phyloP scores from a whole-genome alignment of 2,888 invertebrate species.

The Tachina grossa region DNA sequence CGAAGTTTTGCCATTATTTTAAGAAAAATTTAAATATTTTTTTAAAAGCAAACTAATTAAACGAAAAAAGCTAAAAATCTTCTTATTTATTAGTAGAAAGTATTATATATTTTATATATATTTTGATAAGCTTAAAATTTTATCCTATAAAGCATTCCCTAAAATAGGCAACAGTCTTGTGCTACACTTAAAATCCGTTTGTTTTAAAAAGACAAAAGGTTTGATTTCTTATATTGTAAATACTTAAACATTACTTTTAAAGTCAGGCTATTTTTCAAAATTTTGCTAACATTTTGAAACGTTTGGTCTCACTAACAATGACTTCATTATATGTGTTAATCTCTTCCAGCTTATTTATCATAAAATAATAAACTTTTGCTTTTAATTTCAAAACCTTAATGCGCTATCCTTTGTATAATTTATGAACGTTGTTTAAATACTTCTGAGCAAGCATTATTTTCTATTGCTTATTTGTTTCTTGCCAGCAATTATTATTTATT shows the following conservation, averaged over 20 bases:
- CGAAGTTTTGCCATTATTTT: not conserved
- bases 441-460: not conserved
- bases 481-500: conserved; percentile 52
- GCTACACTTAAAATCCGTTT: too few species aligned
- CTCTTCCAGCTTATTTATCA: not conserved
- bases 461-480: not conserved
- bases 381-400: not conserved
- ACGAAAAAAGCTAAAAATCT: too few species aligned
- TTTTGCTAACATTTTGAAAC: not conserved
- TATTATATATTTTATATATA: too few species aligned
- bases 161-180: too few species aligned
- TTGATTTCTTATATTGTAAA: too few species aligned
- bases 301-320: not conserved
- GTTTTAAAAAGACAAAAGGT: too few species aligned
- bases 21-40: not conserved
- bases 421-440: not conserved
- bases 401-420: not conserved
- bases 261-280: too few species aligned
- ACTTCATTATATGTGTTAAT: not conserved
- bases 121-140: too few species aligned
- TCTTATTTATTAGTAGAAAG: too few species aligned
- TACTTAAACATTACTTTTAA: too few species aligned
- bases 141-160: too few species aligned
- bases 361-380: not conserved
- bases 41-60: not conserved